phyloP scores from a whole-genome alignment of 2,113 vertebrate species.

The Phasianus colchicus region DNA sequence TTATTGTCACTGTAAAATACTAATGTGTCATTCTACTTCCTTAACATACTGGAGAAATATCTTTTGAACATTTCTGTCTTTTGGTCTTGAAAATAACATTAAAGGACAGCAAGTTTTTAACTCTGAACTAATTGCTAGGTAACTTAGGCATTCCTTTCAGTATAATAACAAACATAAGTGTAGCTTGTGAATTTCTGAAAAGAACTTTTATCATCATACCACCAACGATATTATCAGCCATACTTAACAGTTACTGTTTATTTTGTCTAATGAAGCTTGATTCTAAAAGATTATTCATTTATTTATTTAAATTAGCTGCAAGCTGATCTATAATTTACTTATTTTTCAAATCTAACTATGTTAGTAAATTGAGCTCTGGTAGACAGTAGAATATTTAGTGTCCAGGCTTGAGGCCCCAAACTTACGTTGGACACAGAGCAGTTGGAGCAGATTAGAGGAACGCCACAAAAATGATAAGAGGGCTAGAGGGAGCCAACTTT shows the following conservation, averaged over 20 bases:
- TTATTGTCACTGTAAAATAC: not conserved
- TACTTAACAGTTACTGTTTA: not conserved
- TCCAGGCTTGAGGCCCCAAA: too few relatives aligned
- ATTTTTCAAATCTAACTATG: not conserved
- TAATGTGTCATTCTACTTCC: not conserved
- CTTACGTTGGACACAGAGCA: too few relatives aligned
- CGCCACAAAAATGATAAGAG: too few relatives aligned
- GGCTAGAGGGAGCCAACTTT: too few relatives aligned
- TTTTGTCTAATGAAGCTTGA: not conserved
- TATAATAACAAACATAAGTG: rapidly evolving
- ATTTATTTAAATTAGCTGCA: not conserved
- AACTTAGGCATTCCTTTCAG: not conserved
- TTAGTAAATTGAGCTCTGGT: not conserved
- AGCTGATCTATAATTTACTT: not conserved
- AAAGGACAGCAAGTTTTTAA: not conserved
- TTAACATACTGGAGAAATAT: not conserved
- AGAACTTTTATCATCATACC: not conserved
- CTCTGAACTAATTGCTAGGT: not conserved
- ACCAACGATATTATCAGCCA: not conserved
- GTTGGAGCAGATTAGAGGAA: too few relatives aligned
- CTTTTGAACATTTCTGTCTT: not conserved
- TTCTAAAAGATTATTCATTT: not conserved
- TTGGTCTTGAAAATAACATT: not conserved
- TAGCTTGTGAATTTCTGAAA: not conserved
- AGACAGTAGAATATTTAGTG: not conserved